phyloP scores from a whole-genome alignment of 2,113 vertebrate species.

The Chaetodon trifascialis region DNA sequence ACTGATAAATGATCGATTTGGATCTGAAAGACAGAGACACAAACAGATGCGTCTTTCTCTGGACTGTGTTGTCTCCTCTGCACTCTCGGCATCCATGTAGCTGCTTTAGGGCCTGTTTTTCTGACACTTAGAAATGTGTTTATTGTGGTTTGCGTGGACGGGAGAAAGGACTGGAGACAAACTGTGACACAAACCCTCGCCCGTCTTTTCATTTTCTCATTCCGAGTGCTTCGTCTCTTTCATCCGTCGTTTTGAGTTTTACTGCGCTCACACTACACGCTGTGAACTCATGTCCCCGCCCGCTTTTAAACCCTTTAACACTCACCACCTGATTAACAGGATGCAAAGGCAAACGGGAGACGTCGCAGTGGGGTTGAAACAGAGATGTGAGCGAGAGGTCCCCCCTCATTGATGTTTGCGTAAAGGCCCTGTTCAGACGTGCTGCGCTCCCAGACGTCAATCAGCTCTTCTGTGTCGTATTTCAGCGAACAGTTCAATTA shows the following conservation, averaged over 20 bases:
- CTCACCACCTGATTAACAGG: conserved; percentile 51
- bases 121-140: neutral
- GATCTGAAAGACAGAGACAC: conserved; percentile 75
- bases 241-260: conserved; percentile 34
- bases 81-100: conserved; percentile 31
- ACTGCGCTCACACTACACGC: conserved; percentile 27
- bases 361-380: conserved; percentile 53
- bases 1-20: conserved; percentile 84
- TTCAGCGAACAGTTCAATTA: conserved; percentile 93
- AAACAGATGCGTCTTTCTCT: conserved; percentile 79
- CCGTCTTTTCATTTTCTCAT: neutral
- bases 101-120: conserved; percentile 41
- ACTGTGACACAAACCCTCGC: conserved; percentile 1
- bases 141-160: conserved; percentile 3
- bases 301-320: conserved; percentile 38
- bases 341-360: conserved; percentile 62
- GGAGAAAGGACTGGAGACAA: neutral
- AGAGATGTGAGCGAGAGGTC: conserved; percentile 53
- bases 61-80: conserved; percentile 44
- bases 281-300: conserved; percentile 31
- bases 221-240: conserved; percentile 6
- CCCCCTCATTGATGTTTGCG: conserved; percentile 75
- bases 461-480: conserved; percentile 83
- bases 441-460: conserved; percentile 77
- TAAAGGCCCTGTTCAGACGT: conserved; percentile 73